Conservation (phyloP, 2,888 invertebrate genomes). For the Agrochola circellaris region DNA sequence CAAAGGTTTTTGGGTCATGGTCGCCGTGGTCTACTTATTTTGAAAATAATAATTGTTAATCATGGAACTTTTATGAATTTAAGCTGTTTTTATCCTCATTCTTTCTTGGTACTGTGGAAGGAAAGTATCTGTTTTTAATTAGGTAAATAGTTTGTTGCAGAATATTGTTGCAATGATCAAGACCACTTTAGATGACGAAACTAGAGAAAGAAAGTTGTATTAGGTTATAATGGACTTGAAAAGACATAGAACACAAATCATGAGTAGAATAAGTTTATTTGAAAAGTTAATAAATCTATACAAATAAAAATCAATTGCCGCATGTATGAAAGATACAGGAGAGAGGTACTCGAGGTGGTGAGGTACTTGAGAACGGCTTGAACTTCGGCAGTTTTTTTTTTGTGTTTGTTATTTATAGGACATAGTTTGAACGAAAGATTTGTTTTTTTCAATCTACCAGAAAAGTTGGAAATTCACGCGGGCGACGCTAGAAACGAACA, state of each 20-base stretch:
- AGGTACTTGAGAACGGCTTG: too few relatives aligned
- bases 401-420: too few relatives aligned
- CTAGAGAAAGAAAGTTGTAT: background rate
- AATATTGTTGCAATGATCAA: background rate
- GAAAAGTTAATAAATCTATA: too few relatives aligned
- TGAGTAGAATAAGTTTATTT: background rate
- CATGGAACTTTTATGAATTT: conserved; percentile 34
- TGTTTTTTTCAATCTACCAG: too few relatives aligned
- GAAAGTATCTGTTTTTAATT: background rate
- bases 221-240: background rate
- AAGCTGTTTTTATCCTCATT: conserved; percentile 19
- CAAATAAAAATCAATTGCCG: too few relatives aligned
- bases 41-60: conserved; percentile 41
- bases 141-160: background rate
- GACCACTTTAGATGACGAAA: background rate
- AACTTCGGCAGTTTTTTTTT: too few relatives aligned
- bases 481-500: too few relatives aligned
- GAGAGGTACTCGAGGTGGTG: too few relatives aligned
- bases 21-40: conserved; percentile 35
- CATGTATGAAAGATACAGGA: too few relatives aligned
- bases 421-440: too few relatives aligned
- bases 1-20: conserved; percentile 60
- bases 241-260: background rate
- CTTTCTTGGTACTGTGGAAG: conserved; percentile 42
- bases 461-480: too few relatives aligned